Evolutionary conservation across 2,113 vertebrate species (phyloP), one percentile per base, ranked within the genome.

Genomic region (Scophthalmus maximus): DNA sequence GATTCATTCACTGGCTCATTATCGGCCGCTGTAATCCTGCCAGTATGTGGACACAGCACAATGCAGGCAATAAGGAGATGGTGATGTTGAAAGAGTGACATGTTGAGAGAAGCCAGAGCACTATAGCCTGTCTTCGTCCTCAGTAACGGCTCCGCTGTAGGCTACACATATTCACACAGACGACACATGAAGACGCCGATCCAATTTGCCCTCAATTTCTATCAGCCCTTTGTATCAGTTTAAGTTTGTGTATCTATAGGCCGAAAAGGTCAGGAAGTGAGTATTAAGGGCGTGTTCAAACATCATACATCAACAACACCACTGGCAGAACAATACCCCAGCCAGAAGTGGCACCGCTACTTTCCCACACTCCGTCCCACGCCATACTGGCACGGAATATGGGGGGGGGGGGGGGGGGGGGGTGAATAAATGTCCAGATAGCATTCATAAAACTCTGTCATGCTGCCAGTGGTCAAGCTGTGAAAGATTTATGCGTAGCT

Each of bases 351-450:
- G 82, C 76, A 69, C 58, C 0, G 8, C 68, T 8, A 50, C 73
- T 85, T 90, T 91, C 90, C 87, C 88, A 90, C 87, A 89, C 76
- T 89, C 69, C 5, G 27, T 81, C 73, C 77, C 78, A 79, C 51
- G 52, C 40, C 78, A 84, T 20, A 53, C 68, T 65, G 82, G 69
- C 79, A 80, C 30, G 32, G n/a, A 75, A 73, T 65, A 32, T 25
- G 53, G 42, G 23, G 73, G 70, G 61, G 49, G 40, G 22, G 5
- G 5, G 27, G 29, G 2, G 64, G 58, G 46, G 8, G 76, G 84
- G 81, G 52, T 63, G 53, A 22, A 75, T 62, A 74, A 79, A 79
- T 57, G 56, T 72, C 67, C 68, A 59, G 84, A 87, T 70, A 74
- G 52, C 68, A 69, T 82, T 84, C 72, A 81, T 80, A 80, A 85